Evolutionary conservation across 2,888 invertebrate genomes (phyloP).

Genomic region (Boloria selene): DNA sequence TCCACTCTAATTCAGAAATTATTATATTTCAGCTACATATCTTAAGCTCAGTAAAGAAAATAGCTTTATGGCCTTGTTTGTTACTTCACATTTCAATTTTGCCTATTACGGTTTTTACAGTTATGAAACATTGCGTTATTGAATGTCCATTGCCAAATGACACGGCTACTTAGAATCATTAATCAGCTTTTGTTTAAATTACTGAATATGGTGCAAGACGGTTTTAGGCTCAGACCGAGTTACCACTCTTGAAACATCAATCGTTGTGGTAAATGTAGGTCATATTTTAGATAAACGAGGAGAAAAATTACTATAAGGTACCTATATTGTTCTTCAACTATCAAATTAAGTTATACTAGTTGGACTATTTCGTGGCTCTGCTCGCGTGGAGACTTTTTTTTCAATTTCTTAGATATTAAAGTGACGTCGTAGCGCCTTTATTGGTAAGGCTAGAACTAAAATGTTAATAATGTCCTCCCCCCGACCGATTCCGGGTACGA

Average conservation of each 20-base stretch:
- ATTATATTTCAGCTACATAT: neutral
- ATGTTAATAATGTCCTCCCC: too few species aligned
- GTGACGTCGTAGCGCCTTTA: too few species aligned
- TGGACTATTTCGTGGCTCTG: too few species aligned
- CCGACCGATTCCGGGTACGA: too few species aligned
- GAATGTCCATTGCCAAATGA: constrained; percentile 45
- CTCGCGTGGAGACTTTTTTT: too few species aligned
- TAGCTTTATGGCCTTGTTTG: constrained; percentile 20
- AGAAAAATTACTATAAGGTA: too few species aligned
- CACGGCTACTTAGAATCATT: constrained; percentile 28
- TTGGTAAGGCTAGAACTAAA: too few species aligned
- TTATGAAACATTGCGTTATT: constrained; percentile 49
- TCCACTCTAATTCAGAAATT: neutral
- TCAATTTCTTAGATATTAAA: too few species aligned
- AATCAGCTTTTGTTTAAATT: constrained; percentile 24
- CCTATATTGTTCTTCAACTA: too few species aligned
- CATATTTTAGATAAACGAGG: too few species aligned
- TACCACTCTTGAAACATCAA: neutral
- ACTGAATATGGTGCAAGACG: constrained; percentile 16
- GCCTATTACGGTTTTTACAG: constrained; percentile 42
- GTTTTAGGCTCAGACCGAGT: neutral
- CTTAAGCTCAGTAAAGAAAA: constrained; percentile 8
- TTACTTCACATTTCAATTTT: constrained; percentile 30
- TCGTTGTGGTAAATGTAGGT: too few species aligned
- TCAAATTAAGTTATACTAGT: too few species aligned